A percentile compares a stretch with the other conserved stretches of the same genome.
Evolutionary conservation across 2,888 invertebrate genomes (phyloP).

Genomic region (Notodonta dromedarius): DNA sequence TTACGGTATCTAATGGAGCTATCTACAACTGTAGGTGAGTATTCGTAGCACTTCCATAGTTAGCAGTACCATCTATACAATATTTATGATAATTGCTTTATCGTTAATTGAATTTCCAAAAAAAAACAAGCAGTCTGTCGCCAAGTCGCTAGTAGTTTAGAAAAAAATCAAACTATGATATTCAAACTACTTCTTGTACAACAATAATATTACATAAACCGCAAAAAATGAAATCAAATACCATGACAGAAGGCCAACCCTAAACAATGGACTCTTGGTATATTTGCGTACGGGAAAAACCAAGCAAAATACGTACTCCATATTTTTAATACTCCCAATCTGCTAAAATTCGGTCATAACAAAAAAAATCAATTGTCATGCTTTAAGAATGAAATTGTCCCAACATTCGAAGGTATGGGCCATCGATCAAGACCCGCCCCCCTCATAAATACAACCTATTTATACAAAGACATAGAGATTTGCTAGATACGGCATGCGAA

Average conservation of each 20-base stretch:
- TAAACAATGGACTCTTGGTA: neutral
- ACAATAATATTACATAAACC: too few relatives aligned
- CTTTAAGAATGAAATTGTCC: constrained; percentile 43
- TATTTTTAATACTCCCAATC: constrained; percentile 6
- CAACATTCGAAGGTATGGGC: constrained; percentile 22
- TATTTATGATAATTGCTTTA: too few relatives aligned
- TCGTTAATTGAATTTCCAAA: too few relatives aligned
- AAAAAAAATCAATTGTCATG: constrained; percentile 34
- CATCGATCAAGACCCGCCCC: constrained; percentile 22
- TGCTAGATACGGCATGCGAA: constrained; percentile 30
- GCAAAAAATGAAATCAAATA: neutral
- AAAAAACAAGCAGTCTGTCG: too few relatives aligned
- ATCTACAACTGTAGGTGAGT: too few relatives aligned
- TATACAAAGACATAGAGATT: constrained; percentile 21
- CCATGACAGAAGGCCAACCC: neutral
- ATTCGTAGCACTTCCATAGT: too few relatives aligned
- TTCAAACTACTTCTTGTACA: too few relatives aligned
- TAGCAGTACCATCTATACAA: too few relatives aligned
- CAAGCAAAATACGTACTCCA: constrained; percentile 7
- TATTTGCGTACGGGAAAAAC: constrained; percentile 5
- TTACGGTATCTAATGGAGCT: too few relatives aligned
- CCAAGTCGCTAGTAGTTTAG: too few relatives aligned
- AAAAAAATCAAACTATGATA: too few relatives aligned
- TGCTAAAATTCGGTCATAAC: constrained; percentile 8
- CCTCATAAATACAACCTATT: constrained; percentile 24